These are phyloP conservation scores for Ibycter americanus DNA, from an alignment of 2,797 vertebrate species.

Conservation along the genomic window DNA sequence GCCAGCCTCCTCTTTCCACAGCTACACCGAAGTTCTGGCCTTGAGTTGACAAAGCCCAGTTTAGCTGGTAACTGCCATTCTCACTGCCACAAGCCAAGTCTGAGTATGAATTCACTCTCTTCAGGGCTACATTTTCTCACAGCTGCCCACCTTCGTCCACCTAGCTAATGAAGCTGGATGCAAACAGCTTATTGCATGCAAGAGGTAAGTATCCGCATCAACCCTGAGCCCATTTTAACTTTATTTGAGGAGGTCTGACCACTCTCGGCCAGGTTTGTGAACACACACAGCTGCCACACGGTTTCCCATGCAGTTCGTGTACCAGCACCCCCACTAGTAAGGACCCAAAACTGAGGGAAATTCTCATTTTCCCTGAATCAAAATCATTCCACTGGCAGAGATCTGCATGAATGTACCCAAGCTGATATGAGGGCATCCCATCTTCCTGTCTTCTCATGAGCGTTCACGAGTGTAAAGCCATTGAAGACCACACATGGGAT, in stretches of 20 bases:
- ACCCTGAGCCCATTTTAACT: background rate
- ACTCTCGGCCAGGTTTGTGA: background rate
- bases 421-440: background rate
- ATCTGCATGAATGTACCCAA: background rate
- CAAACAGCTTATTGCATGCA: background rate
- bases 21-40: background rate
- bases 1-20: constrained; percentile 49
- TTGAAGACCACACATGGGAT: background rate
- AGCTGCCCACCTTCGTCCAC: background rate
- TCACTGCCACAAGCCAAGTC: background rate
- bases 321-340: background rate
- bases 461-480: rapidly evolving
- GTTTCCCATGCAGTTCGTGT: background rate
- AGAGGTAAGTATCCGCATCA: background rate
- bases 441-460: background rate
- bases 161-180: background rate
- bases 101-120: background rate
- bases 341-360: background rate
- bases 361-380: background rate
- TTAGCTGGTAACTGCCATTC: background rate
- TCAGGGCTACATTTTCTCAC: background rate
- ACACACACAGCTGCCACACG: background rate
- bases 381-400: background rate
- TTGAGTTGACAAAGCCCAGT: background rate
- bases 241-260: background rate